phyloP scores from a whole-genome alignment of 1,140 invertebrate species.

The Magallana ariakensis region DNA sequence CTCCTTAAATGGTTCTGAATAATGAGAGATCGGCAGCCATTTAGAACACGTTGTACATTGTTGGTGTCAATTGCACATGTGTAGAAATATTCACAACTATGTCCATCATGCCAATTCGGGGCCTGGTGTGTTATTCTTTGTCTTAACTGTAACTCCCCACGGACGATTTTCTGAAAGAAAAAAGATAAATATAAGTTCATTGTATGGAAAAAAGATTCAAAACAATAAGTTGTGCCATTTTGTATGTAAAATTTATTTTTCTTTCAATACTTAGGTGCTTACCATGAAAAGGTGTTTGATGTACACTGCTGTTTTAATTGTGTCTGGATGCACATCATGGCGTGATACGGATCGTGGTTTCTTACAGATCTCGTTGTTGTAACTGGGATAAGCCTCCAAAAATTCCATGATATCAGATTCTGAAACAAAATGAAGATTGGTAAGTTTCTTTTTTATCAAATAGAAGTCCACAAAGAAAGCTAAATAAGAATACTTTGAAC shows the following conservation, averaged over 20 bases:
- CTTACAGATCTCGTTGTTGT: slow-evolving; percentile 26
- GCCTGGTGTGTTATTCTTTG: slow-evolving; percentile 54
- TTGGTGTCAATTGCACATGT: slow-evolving; percentile 78
- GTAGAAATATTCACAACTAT: slow-evolving; percentile 76
- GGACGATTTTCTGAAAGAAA: slow-evolving; percentile 70
- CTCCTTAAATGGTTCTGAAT: slow-evolving; percentile 75
- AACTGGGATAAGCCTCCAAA: background rate
- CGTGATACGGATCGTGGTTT: slow-evolving; percentile 58
- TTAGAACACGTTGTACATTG: slow-evolving; percentile 74
- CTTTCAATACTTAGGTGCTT: slow-evolving; percentile 14
- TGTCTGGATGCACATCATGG: slow-evolving; percentile 69
- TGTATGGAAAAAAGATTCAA: too few species aligned
- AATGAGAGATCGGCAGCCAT: slow-evolving; percentile 74
- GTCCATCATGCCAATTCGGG: slow-evolving; percentile 69
- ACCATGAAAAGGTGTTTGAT: slow-evolving; percentile 75
- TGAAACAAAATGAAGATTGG: background rate
- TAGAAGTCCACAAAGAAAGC: background rate
- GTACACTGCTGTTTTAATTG: slow-evolving; percentile 74
- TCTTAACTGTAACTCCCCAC: slow-evolving; percentile 66
- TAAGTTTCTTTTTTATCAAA: background rate
- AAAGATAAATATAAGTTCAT: background rate
- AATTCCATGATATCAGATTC: slow-evolving; percentile 11
- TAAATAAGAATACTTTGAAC: background rate
- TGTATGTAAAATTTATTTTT: too few species aligned
- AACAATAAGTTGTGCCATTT: too few species aligned